A percentile compares a stretch with the other conserved stretches of the same genome.
Evolutionary conservation across 2,888 invertebrate species (phyloP).

Genomic region (Pandemis corylana): DNA sequence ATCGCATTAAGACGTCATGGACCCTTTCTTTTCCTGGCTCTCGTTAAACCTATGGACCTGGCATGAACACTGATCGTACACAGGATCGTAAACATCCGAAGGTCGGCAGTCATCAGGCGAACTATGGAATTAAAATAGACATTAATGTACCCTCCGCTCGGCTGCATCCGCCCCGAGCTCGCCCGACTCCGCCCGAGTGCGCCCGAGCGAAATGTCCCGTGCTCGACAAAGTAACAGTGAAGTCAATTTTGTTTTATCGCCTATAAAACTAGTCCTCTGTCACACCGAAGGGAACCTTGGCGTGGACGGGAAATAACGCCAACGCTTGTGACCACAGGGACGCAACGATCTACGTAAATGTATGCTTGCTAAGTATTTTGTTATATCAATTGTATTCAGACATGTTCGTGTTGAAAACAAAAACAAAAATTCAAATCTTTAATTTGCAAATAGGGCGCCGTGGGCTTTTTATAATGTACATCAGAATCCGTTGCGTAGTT

Average conservation of each 20-base stretch:
- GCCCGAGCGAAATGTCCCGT: conserved; percentile 40
- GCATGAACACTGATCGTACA: no score
- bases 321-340: background rate
- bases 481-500: no score
- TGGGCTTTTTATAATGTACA: no score
- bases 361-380: no score
- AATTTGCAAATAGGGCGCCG: no score
- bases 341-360: no score
- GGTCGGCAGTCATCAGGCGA: conserved; percentile 16
- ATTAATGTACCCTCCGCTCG: conserved; percentile 10
- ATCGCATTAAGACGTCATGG: no score
- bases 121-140: conserved; percentile 34
- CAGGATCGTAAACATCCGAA: background rate
- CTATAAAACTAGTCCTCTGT: conserved; percentile 52
- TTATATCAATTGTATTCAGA: no score
- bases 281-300: conserved; percentile 46
- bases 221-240: conserved; percentile 51
- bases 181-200: conserved; percentile 5
- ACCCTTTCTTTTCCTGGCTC: no score
- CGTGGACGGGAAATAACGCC: background rate
- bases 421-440: no score
- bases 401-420: no score
- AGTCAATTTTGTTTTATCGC: conserved; percentile 58
- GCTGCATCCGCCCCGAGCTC: conserved; percentile 13
- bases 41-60: no score